Evolutionary conservation across 2,113 vertebrate species (phyloP).

Genomic region (Epinephelus lanceolatus): DNA sequence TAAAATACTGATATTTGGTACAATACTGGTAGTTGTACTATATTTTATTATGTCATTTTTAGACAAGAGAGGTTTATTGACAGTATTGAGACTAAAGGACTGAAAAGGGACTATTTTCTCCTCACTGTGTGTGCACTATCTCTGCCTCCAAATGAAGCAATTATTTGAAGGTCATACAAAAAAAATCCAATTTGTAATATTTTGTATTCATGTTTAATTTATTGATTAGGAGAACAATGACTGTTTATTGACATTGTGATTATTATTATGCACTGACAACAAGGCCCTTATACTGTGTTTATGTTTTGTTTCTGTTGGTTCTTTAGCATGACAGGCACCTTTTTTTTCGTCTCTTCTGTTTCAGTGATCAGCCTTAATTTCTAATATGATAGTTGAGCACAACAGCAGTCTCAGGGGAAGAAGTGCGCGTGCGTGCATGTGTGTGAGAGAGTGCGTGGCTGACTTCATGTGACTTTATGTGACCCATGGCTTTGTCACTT

Average conservation of each 20-base stretch:
- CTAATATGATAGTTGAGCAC: constrained; percentile 83
- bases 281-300: constrained; percentile 83
- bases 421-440: constrained; percentile 49
- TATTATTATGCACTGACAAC: constrained; percentile 81
- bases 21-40: constrained; percentile 63
- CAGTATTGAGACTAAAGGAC: constrained; percentile 57
- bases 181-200: constrained; percentile 65
- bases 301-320: constrained; percentile 62
- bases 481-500: constrained; percentile 66
- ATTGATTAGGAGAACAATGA: constrained; percentile 63
- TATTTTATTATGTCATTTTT: constrained; percentile 69
- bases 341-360: constrained; percentile 72
- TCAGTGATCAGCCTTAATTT: constrained; percentile 86
- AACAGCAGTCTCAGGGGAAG: constrained; percentile 85
- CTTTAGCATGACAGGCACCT: constrained; percentile 70
- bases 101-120: constrained; percentile 66
- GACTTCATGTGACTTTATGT: constrained; percentile 57
- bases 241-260: constrained; percentile 76
- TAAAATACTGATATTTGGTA: constrained; percentile 67
- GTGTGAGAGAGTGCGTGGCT: constrained; percentile 20
- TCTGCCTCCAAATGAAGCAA: constrained; percentile 76
- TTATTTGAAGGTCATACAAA: constrained; percentile 63
- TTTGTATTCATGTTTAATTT: constrained; percentile 77
- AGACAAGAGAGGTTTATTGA: constrained; percentile 58
- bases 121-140: constrained; percentile 80